Conservation (phyloP, 2,113 vertebrate genomes). For the Hystrix cristata region DNA sequence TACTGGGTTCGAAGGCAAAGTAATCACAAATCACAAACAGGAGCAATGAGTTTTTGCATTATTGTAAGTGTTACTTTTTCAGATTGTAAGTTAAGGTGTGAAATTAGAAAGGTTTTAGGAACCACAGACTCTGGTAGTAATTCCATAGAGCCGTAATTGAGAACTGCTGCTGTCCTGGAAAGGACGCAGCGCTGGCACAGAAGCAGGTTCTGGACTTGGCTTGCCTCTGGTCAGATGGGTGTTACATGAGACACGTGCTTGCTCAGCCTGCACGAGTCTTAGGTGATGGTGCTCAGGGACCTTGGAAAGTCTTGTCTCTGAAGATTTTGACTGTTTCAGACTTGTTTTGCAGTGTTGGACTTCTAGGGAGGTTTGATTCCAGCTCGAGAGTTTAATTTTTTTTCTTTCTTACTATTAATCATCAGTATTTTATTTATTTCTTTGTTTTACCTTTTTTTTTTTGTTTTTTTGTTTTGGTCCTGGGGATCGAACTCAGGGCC, state of each 20-base stretch:
- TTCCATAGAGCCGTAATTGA: background rate
- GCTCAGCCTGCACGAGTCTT: background rate
- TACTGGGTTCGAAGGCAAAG: background rate
- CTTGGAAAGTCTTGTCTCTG: background rate
- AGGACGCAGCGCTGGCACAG: background rate
- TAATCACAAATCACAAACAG: background rate
- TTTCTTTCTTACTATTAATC: background rate
- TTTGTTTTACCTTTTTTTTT: too few species aligned
- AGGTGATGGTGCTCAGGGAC: background rate
- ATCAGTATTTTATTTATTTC: too few species aligned
- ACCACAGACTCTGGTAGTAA: background rate
- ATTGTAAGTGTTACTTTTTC: constrained; percentile 19
- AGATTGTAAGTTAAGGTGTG: background rate
- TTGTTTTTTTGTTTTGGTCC: too few species aligned
- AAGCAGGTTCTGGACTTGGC: background rate
- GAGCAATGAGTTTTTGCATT: background rate
- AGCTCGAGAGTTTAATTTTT: background rate
- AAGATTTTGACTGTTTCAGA: background rate
- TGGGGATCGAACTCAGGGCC: too few species aligned
- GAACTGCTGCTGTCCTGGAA: background rate
- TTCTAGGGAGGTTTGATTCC: background rate
- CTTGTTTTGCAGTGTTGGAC: background rate
- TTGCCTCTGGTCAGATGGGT: background rate
- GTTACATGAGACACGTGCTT: background rate
- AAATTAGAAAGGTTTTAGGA: background rate